phyloP scores from a whole-genome alignment of 2,797 vertebrate species.

The Sphaeramia orbicularis region DNA sequence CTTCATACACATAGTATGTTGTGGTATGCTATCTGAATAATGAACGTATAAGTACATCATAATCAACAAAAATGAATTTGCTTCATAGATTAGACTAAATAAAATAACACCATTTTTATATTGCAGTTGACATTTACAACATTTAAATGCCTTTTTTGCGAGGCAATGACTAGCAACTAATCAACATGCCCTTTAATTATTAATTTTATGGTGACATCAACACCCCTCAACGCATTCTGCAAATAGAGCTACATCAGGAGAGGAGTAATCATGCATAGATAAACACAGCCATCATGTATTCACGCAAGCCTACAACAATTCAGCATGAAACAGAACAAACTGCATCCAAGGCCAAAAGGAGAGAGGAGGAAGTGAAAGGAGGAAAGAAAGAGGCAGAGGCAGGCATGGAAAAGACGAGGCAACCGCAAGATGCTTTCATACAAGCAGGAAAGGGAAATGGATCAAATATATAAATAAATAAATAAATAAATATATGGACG shows the following conservation, averaged over 20 bases:
- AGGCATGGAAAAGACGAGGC: too few relatives aligned
- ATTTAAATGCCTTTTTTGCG: slow-evolving; percentile 27
- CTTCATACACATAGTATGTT: too few relatives aligned
- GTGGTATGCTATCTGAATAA: too few relatives aligned
- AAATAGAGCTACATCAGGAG: slow-evolving; percentile 24
- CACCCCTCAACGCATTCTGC: slow-evolving; percentile 12
- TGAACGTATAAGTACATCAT: not conserved
- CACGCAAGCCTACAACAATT: slow-evolving; percentile 48
- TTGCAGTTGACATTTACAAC: slow-evolving; percentile 12
- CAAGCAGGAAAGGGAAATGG: slow-evolving; percentile 2
- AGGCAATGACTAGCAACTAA: slow-evolving; percentile 38
- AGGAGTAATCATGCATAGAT: slow-evolving; percentile 52
- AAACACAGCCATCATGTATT: slow-evolving; percentile 55
- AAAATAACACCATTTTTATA: not conserved
- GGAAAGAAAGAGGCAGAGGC: too few relatives aligned
- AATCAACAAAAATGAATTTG: not conserved
- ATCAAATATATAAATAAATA: too few relatives aligned
- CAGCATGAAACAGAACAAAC: slow-evolving; percentile 49
- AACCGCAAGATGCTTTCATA: slow-evolving; percentile 28
- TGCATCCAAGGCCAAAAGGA: slow-evolving; percentile 35
- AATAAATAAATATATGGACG: too few relatives aligned
- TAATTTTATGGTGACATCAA: slow-evolving; percentile 25
- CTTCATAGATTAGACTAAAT: not conserved
- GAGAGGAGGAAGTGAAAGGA: too few relatives aligned
- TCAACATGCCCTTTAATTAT: slow-evolving; percentile 19